phyloP scores from a whole-genome alignment of 2,797 vertebrate species.

The Hipposideros larvatus region DNA sequence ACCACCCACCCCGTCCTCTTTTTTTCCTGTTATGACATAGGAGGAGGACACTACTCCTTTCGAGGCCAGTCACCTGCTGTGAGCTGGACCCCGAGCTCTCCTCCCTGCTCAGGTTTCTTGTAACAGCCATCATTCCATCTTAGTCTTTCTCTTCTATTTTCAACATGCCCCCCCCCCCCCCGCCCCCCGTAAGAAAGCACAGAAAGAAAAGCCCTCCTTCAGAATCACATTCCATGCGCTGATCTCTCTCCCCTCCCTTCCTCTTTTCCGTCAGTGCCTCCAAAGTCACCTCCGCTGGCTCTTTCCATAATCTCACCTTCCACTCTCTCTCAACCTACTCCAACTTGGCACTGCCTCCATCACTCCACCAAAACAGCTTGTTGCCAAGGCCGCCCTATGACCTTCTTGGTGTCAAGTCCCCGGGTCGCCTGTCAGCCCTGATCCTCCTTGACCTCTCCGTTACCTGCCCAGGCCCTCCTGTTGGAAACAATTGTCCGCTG shows the following conservation, averaged over 20 bases:
- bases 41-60: neutral
- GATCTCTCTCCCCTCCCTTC: neutral
- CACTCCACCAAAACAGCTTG: neutral
- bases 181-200: neutral
- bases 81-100: neutral
- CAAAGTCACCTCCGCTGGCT: neutral
- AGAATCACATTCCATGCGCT: neutral
- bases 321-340: neutral
- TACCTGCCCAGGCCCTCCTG: neutral
- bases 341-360: neutral
- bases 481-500: neutral
- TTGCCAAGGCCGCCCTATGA: neutral
- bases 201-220: neutral
- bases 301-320: neutral
- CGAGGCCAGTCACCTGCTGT: neutral
- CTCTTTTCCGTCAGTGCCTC: neutral
- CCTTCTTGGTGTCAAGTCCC: neutral
- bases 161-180: fast-evolving
- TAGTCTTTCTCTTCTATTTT: neutral
- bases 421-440: neutral
- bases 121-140: neutral
- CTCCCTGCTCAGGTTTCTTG: neutral
- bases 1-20: neutral
- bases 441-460: neutral
- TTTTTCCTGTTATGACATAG: neutral